Base-by-base conservation (phyloP, 2,113 vertebrate species). In the Herpetotheres cachinnans region DNA sequence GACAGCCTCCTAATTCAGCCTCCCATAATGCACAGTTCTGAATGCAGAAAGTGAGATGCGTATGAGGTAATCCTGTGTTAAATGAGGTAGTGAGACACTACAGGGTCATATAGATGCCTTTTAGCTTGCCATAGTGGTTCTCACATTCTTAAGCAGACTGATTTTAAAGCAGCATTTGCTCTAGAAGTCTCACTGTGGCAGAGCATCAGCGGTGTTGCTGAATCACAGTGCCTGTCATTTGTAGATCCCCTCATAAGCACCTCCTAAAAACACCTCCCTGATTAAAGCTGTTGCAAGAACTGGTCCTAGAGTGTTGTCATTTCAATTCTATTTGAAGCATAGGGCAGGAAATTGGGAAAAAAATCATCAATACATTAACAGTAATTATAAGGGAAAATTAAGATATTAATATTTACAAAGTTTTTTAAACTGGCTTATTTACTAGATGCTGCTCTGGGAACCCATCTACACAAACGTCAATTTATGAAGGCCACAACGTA, bases 361-460 rank as follows among this genome's bases (percentile, higher is more conserved):
- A 86, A 55, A 6, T 9, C 16, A 86, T 47, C 24, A 62, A 36
- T 25, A 47, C 6, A 52, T 27, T 38, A 77, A 67, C 7, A 44
- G 72, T 67, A 80, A 77, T 76, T 90, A 59, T 63, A 30, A 90
- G 7, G n/a, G 2, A 14, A 69, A 82, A 32, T 42, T 55, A 66
- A 50, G 16, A 82, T 74, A 49, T 72, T 81, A 81, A 72, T 77
- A 87, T 84, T 69, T 69, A 87, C 55, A 81, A 69, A 55, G 55
- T 13, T 69, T 87, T 96, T 73, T 24, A 59, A 92, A 69, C 18
- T 72, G 29, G 16, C 5, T 87, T 76, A 54, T 82, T 91, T 94
- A 69, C 63, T 59, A 59, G n/a, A 44, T 69, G 27, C 62, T 69
- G 38, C 67, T 86, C 44, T 93, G 54, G 38, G 49, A 95, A 50